These are phyloP conservation scores for Acanthosepion lycidas DNA, from an alignment of 2,888 invertebrate genomes.

Conservation along the genomic window DNA sequence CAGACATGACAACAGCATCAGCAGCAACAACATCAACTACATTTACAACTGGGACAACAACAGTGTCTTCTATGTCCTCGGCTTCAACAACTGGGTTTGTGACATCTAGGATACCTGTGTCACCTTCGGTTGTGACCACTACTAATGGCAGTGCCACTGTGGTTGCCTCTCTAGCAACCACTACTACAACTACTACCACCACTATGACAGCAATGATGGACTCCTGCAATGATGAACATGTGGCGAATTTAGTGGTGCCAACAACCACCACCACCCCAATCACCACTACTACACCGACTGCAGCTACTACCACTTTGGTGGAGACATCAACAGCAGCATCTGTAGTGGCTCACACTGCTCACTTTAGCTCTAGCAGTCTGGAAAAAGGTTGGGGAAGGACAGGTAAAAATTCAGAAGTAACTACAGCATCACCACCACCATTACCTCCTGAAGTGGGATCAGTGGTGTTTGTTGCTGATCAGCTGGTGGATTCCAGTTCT, in stretches of 20 bases:
- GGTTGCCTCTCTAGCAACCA: neutral
- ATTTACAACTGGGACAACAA: conserved; percentile 49
- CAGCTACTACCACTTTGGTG: neutral
- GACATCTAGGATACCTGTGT: neutral
- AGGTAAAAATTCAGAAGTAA: conserved; percentile 53
- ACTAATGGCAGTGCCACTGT: neutral
- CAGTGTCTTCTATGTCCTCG: neutral
- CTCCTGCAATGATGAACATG: neutral
- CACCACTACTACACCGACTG: conserved; percentile 14
- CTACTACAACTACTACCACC: neutral
- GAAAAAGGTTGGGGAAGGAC: conserved; percentile 50
- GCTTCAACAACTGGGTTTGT: conserved; percentile 38
- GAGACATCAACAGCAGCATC: neutral
- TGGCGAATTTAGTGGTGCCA: neutral
- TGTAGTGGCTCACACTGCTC: conserved; percentile 34
- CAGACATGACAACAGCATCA: neutral
- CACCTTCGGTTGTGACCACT: neutral
- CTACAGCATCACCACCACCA: conserved; percentile 55
- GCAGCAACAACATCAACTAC: conserved; percentile 11
- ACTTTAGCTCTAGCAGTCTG: conserved; percentile 46
- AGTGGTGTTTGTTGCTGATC: conserved; percentile 49
- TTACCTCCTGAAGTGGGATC: conserved; percentile 54
- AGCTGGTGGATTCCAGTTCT: conserved; percentile 46
- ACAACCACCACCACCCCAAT: neutral
- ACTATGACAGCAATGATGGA: neutral